phyloP scores from a whole-genome alignment of 2,113 vertebrate species.

The Azemiops feae region DNA sequence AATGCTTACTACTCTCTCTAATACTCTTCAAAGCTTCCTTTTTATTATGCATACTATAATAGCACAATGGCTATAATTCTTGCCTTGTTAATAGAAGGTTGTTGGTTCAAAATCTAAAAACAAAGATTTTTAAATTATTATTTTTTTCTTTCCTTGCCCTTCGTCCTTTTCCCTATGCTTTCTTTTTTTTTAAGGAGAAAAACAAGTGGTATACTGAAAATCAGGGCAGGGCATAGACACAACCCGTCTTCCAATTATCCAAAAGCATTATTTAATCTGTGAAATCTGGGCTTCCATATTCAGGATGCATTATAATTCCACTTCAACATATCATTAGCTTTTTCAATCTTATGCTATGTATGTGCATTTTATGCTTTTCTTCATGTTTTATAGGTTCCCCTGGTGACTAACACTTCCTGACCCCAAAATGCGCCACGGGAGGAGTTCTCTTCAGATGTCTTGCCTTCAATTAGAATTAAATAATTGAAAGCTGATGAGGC shows the following conservation, averaged over 20 bases:
- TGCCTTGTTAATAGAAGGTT: background rate
- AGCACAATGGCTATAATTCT: background rate
- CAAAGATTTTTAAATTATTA: background rate
- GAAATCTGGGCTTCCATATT: background rate
- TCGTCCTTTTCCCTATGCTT: background rate
- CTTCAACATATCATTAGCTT: background rate
- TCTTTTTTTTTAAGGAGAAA: background rate
- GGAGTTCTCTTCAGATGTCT: background rate
- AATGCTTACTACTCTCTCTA: background rate
- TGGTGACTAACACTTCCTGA: background rate
- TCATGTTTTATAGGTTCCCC: background rate
- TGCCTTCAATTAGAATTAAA: background rate
- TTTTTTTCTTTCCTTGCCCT: background rate
- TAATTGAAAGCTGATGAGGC: background rate
- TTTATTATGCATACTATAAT: background rate
- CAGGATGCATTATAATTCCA: background rate
- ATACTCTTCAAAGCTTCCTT: background rate
- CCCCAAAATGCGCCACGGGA: background rate
- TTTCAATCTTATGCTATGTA: background rate
- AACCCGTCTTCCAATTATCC: background rate
- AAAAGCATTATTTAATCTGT: background rate
- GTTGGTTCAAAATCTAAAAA: background rate
- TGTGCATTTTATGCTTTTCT: background rate
- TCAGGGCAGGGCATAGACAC: background rate
- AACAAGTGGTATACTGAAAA: background rate